Base-by-base conservation (phyloP, 1,140 invertebrate species). In the Pararge aegeria region DNA sequence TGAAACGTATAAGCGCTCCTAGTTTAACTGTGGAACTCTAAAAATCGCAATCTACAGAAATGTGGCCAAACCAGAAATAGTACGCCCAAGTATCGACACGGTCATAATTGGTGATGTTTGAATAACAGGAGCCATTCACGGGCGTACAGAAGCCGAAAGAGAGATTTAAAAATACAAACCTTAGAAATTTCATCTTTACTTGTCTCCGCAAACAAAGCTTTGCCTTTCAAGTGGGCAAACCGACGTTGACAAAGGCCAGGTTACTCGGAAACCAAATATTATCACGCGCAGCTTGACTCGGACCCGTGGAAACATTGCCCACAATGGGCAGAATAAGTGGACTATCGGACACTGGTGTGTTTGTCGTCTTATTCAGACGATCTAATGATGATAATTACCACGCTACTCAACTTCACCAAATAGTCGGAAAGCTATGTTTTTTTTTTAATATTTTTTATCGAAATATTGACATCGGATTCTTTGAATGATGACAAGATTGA, bases 191-290 rank as follows among this genome's bases (percentile, higher is more conserved):
- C 73, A 72, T 70, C 78, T 78, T 80, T 70, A 73, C 73, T 80
- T 77, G 78, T 80, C 70, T 78, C 66, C 50, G 70, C 83, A 87
- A 83, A 81, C 80, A 83, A 78, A 73, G 67, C 55, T 55, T 65
- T 67, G 66, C 49, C 61, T 64, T 68, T 85, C 79, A 72, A 87
- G 84, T 84, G 80, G 80, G 66, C 72, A 66, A 68, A 73, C 79
- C 69, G 70, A 77, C 72, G 73, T 68, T 69, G 70, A 82, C 76
- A 87, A 85, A 78, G 64, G 69, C 52, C 71, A 77, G 78, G 77
- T 73, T 76, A 75, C 69, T 69, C 70, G 62, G 70, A 82, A 83
- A 84, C 72, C 75, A 86, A 87, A 87, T 87, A 87, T 87, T 86
- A 83, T 85, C 84, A 85, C 82, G 82, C 74, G 70, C 80, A 78